phyloP scores from a whole-genome alignment of 2,888 invertebrate species.

The Agrotis puta region DNA sequence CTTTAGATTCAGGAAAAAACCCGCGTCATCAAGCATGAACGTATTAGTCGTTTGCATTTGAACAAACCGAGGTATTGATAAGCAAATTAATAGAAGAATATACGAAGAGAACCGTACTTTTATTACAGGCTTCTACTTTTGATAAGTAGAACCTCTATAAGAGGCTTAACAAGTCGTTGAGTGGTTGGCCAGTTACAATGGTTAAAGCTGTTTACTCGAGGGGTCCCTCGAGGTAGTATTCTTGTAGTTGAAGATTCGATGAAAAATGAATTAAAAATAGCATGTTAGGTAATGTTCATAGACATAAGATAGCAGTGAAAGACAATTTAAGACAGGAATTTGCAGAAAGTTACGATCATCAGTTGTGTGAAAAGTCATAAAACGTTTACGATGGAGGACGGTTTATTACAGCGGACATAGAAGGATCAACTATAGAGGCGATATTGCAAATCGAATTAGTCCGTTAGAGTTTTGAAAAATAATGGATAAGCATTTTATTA shows the following conservation, averaged over 20 bases:
- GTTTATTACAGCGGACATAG: constrained; percentile 19
- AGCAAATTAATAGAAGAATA: neutral
- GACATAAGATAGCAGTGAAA: constrained; percentile 1
- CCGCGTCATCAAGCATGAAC: neutral
- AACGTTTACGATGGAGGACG: constrained; percentile 20
- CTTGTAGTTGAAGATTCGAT: neutral
- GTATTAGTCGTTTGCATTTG: neutral
- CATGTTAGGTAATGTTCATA: neutral
- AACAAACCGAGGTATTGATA: neutral
- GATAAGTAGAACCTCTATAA: neutral
- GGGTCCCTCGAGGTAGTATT: constrained; percentile 15
- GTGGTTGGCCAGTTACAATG: constrained; percentile 30
- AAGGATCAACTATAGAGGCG: constrained; percentile 5
- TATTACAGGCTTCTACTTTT: constrained; percentile 11
- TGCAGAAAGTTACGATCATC: constrained; percentile 15
- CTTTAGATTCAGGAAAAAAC: constrained; percentile 3
- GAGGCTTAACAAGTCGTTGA: constrained; percentile 33
- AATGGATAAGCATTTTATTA: too few relatives aligned
- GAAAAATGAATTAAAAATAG: neutral
- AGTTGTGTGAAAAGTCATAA: constrained; percentile 37
- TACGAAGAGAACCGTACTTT: neutral
- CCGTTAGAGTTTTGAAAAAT: too few relatives aligned
- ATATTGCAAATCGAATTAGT: too few relatives aligned
- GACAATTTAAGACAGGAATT: constrained; percentile 18
- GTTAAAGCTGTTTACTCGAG: constrained; percentile 17